These are phyloP conservation scores for Ichneumoninae sp. DNA, from an alignment of 2,888 invertebrate species.

Conservation along the genomic window DNA sequence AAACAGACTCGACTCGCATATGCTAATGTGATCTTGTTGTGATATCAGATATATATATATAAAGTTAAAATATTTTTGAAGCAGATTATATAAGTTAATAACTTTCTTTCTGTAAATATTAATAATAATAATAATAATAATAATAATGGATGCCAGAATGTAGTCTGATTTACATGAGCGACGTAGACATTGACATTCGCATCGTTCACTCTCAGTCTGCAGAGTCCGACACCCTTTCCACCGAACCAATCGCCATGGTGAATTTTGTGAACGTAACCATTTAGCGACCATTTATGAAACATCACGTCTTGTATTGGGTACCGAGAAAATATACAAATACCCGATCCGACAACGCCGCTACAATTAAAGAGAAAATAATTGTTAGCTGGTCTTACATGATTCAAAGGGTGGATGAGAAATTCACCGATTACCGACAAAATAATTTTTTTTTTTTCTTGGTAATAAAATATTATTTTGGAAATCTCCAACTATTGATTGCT, in stretches of 20 bases:
- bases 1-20: too few species aligned
- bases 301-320: conserved; percentile 94
- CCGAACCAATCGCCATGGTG: conserved; percentile 99
- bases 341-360: conserved; percentile 97
- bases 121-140: too few species aligned
- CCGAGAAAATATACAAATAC: conserved; percentile 94
- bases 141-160: background rate
- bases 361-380: conserved; percentile 70
- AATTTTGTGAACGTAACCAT: conserved; percentile 97
- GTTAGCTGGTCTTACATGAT: conserved; percentile 10
- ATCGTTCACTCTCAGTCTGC: conserved; percentile 89
- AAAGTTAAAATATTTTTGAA: too few species aligned
- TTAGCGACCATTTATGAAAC: conserved; percentile 97
- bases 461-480: background rate
- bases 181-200: conserved; percentile 93
- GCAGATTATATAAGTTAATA: too few species aligned
- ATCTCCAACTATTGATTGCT: background rate
- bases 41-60: too few species aligned
- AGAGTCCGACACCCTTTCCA: conserved; percentile 96
- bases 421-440: background rate
- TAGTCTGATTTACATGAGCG: conserved; percentile 90
- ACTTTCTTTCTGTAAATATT: too few species aligned
- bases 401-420: background rate
- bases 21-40: too few species aligned
- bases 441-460: background rate